Evolutionary conservation across 2,797 vertebrate species (phyloP), one percentile per base, ranked within the genome.

Genomic region (Melanotaenia trifasciata): DNA sequence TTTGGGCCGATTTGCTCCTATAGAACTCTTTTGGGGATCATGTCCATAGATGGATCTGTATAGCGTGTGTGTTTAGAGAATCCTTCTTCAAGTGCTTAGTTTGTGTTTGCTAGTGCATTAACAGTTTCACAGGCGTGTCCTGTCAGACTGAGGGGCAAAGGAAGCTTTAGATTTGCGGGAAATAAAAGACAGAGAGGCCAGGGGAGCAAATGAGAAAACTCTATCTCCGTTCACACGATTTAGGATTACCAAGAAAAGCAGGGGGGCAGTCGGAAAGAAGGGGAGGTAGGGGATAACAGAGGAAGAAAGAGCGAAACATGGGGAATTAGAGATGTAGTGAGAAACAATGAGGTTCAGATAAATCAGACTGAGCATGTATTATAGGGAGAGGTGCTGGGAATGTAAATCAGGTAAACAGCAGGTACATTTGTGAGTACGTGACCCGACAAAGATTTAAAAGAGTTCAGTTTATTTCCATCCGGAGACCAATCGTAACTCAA

Each of bases 21-120:
- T 87, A 88, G 84, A 86, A 73, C 61, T 78, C 74, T 62, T 70
- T 83, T 45, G 33, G 81, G 65, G 71, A 78, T 85, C 85, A 32
- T 90, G 90, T 92, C 91, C 83, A 87, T 93, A 87, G 88, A 89
- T 90, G 91, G 63, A 33, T 92, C 91, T 88, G 88, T 92, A 87
- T 83, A 87, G 84, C 85, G 87, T 83, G 88, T 92, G 84, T 90
- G 85, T 94, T 94, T 86, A 68, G 45, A 63, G 74, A 53, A 6
- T 73, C 79, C 38, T 65, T 54, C 61, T 78, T 75, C 24, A 61
- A 79, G 84, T 72, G 67, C 8, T 43, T 67, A 1, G 53, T 72
- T 60, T 73, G 58, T 78, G 70, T 78, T 66, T 80, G 50, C 28
- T 14, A 65, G 59, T 60, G 64, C 5, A 28, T 57, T 68, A 53